phyloP scores from a whole-genome alignment of 1,140 invertebrate genomes.

The Wasmannia auropunctata region DNA sequence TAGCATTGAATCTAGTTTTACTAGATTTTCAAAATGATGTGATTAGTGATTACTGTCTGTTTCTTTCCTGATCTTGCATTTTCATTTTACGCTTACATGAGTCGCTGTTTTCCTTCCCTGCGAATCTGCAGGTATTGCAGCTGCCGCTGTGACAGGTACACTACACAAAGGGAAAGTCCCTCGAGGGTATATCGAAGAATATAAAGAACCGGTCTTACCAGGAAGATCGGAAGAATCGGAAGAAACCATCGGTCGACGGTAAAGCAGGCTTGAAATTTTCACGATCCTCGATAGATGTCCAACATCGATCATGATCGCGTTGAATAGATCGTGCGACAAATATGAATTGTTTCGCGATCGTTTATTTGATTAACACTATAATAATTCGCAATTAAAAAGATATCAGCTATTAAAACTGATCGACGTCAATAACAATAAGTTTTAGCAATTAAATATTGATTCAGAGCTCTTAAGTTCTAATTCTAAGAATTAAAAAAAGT shows the following conservation, averaged over 20 bases:
- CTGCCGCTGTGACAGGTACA: not conserved
- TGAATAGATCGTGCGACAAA: slow-evolving; percentile 24
- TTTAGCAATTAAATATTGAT: not conserved
- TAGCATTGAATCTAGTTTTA: slow-evolving; percentile 50
- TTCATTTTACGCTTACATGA: not conserved
- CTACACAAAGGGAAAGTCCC: not conserved
- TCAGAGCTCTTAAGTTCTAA: not conserved
- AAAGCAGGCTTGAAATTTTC: slow-evolving; percentile 51
- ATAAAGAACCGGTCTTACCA: slow-evolving; percentile 29
- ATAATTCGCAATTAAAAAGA: not conserved
- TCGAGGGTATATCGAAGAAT: not conserved
- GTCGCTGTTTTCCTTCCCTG: slow-evolving; percentile 2
- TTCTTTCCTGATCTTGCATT: not conserved
- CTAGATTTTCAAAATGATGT: not conserved
- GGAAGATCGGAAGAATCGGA: not conserved
- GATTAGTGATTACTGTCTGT: not conserved
- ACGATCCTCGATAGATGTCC: slow-evolving; percentile 32
- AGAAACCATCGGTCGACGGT: slow-evolving; percentile 57
- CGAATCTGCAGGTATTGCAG: slow-evolving; percentile 4
- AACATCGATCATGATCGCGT: slow-evolving; percentile 61
- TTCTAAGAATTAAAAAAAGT: too few relatives aligned
- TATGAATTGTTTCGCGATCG: not conserved
- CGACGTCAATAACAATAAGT: not conserved
- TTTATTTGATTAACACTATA: not conserved
- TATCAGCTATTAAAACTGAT: not conserved